A percentile compares a stretch with the other conserved stretches of the same genome.
These are phyloP conservation scores for Scaptomyza caliginosa DNA, from an alignment of 2,888 invertebrate species.

Conservation along the genomic window DNA sequence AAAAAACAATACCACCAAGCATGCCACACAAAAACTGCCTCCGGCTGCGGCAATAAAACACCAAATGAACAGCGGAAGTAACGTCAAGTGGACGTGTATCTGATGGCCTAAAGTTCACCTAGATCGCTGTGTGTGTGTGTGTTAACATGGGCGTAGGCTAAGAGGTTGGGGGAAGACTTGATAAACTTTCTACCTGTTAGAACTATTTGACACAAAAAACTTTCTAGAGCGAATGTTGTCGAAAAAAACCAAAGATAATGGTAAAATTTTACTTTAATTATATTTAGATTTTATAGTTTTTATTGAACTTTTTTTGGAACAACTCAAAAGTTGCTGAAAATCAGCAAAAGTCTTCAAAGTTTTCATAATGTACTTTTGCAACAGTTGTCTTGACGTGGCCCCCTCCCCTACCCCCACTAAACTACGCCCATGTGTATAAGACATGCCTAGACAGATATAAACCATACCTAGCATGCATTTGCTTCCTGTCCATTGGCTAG, in stretches of 20 bases:
- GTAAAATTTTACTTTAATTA: too few species aligned
- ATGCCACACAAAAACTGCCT: conserved; percentile 29
- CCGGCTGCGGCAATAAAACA: conserved; percentile 71
- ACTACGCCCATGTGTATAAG: background rate
- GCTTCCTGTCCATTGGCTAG: conserved; percentile 63
- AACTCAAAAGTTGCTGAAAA: background rate
- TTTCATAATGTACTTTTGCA: background rate
- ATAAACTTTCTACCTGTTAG: background rate
- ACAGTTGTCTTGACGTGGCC: background rate
- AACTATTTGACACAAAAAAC: background rate
- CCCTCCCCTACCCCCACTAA: background rate
- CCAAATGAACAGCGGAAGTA: conserved; percentile 77
- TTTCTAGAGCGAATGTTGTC: background rate
- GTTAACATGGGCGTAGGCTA: background rate
- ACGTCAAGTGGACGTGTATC: conserved; percentile 62
- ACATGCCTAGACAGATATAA: conserved; percentile 21
- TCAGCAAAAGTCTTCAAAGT: background rate
- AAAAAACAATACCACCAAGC: background rate
- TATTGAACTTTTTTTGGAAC: background rate
- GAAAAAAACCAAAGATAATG: too few species aligned
- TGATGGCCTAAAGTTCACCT: conserved; percentile 44
- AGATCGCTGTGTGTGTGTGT: conserved; percentile 21
- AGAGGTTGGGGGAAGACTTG: background rate
- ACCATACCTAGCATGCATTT: conserved; percentile 52
- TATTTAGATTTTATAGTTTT: background rate